These are phyloP conservation scores for Lepeophtheirus salmonis DNA, from an alignment of 1,140 invertebrate genomes.

Conservation along the genomic window DNA sequence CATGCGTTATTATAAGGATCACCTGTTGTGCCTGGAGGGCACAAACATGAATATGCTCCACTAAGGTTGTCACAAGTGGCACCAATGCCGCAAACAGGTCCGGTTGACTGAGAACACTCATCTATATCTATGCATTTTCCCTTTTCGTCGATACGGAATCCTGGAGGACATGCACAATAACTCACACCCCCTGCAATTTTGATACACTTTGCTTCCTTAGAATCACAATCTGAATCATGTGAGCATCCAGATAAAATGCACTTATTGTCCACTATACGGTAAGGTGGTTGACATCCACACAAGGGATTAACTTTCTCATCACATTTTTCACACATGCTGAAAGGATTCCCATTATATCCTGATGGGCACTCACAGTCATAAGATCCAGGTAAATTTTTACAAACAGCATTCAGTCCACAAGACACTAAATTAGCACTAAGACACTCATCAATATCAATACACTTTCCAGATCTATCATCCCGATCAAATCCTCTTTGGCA, in stretches of 20 bases:
- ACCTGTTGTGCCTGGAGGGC: slow-evolving; percentile 53
- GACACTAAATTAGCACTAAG: slow-evolving; percentile 43
- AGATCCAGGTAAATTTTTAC: slow-evolving; percentile 78
- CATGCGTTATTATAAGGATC: slow-evolving; percentile 65
- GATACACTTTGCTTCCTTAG: slow-evolving; percentile 57
- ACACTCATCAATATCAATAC: slow-evolving; percentile 74
- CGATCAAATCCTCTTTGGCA: slow-evolving; percentile 61
- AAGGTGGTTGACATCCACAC: slow-evolving; percentile 66
- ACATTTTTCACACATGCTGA: slow-evolving; percentile 45
- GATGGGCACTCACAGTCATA: slow-evolving; percentile 75
- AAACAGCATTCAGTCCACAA: slow-evolving; percentile 67
- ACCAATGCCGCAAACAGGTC: slow-evolving; percentile 57
- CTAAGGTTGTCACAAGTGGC: slow-evolving; percentile 68
- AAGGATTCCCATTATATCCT: slow-evolving; percentile 71
- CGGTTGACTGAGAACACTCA: slow-evolving; percentile 38
- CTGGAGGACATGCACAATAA: slow-evolving; percentile 66
- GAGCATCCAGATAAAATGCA: slow-evolving; percentile 66
- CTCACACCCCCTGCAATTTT: slow-evolving; percentile 69
- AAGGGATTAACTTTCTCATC: slow-evolving; percentile 52
- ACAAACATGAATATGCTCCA: slow-evolving; percentile 46
- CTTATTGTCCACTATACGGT: slow-evolving; percentile 50
- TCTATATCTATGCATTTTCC: slow-evolving; percentile 61
- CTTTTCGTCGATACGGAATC: slow-evolving; percentile 57
- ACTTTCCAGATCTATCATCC: slow-evolving; percentile 42
- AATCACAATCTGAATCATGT: slow-evolving; percentile 49